These are phyloP conservation scores for Platysteira castanea DNA, from an alignment of 2,113 vertebrate species.

Conservation along the genomic window DNA sequence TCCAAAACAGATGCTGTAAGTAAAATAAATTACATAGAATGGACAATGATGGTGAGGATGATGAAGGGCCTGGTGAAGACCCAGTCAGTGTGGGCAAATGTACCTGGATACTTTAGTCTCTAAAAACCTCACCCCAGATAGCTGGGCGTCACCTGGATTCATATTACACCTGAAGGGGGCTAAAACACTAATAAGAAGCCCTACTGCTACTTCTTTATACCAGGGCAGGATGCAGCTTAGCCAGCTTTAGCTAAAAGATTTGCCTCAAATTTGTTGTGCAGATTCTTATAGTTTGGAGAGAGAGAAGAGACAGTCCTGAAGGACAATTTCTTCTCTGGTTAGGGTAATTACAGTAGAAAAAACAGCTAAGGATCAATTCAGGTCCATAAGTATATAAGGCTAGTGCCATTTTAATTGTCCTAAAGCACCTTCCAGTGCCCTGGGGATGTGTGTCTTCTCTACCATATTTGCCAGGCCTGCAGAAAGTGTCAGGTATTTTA, in stretches of 20 bases:
- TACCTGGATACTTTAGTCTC: not conserved
- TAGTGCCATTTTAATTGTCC: not conserved
- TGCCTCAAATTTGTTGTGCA: not conserved
- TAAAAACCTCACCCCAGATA: not conserved
- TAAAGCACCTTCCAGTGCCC: not conserved
- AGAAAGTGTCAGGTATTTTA: not conserved
- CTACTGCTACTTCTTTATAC: not conserved
- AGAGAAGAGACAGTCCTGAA: not conserved
- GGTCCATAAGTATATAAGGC: not conserved
- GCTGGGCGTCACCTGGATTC: not conserved
- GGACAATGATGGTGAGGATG: not conserved
- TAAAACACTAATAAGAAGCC: not conserved
- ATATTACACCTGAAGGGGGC: not conserved
- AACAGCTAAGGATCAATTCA: not conserved
- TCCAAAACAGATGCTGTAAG: not conserved
- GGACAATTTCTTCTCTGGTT: not conserved
- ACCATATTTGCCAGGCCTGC: not conserved
- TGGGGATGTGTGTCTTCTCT: not conserved
- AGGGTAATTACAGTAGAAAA: not conserved
- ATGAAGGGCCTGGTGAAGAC: not conserved
- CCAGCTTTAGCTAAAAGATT: not conserved
- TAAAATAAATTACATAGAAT: not conserved
- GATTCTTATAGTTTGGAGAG: not conserved
- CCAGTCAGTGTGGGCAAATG: not conserved
- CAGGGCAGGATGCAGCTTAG: not conserved